Evolutionary conservation across 2,888 invertebrate species (phyloP).

Genomic region (Lydus trimaculatus): DNA sequence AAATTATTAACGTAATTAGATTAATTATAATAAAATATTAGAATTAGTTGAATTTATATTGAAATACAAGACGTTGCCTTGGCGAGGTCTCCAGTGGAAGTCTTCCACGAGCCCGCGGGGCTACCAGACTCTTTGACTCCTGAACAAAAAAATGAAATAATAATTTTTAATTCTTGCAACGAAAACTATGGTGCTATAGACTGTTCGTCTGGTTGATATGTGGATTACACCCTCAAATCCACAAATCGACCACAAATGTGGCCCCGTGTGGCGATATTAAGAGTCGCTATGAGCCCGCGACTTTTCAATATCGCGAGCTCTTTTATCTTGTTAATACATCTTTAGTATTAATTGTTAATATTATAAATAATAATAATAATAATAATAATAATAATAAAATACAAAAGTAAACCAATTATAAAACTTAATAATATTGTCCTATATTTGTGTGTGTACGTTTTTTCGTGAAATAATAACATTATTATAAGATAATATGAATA

Average conservation of each 20-base stretch:
- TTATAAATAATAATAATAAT: slow-evolving; percentile 41
- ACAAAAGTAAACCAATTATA: slow-evolving; percentile 48
- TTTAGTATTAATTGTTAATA: slow-evolving; percentile 53
- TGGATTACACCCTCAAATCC: slow-evolving; percentile 23
- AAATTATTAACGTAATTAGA: background rate
- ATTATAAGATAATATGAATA: slow-evolving; percentile 47
- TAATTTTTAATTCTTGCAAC: slow-evolving; percentile 55
- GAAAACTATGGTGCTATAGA: slow-evolving; percentile 61
- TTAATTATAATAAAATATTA: background rate
- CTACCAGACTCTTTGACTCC: slow-evolving; percentile 46
- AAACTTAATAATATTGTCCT: slow-evolving; percentile 56
- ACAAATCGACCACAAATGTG: slow-evolving; percentile 31
- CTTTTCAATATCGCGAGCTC: slow-evolving; percentile 50
- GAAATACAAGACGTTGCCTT: slow-evolving; percentile 48
- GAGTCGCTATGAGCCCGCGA: slow-evolving; percentile 56
- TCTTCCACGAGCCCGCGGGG: slow-evolving; percentile 60
- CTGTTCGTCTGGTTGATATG: slow-evolving; percentile 49
- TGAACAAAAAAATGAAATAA: slow-evolving; percentile 20
- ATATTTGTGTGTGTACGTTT: slow-evolving; percentile 61
- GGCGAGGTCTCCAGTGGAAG: slow-evolving; percentile 59
- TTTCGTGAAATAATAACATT: slow-evolving; percentile 53
- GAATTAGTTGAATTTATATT: slow-evolving; percentile 1
- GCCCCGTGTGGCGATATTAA: slow-evolving; percentile 49
- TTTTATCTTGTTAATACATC: slow-evolving; percentile 57
- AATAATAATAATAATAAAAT: slow-evolving; percentile 19